phyloP scores from a whole-genome alignment of 2,888 invertebrate species.

The Lingula anatina region DNA sequence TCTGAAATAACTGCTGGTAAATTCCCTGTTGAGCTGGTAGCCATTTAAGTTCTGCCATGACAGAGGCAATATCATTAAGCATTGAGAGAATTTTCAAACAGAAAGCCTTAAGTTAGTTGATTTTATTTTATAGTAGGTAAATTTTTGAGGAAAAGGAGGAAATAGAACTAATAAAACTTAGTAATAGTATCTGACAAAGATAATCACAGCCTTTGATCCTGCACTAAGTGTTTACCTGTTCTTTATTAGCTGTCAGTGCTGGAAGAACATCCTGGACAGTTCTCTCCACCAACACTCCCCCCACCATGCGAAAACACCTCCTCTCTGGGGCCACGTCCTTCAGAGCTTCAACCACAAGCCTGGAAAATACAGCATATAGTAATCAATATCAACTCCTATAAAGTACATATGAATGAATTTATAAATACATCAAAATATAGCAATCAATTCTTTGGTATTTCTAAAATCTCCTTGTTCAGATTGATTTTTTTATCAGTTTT shows the following conservation, averaged over 20 bases:
- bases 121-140: neutral
- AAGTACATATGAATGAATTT: neutral
- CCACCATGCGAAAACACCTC: constrained; percentile 88
- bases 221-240: constrained; percentile 61
- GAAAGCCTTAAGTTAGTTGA: neutral
- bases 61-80: too few species aligned
- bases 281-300: constrained; percentile 87
- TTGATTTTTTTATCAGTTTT: too few species aligned
- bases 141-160: neutral
- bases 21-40: too few species aligned
- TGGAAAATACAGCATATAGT: constrained; percentile 46
- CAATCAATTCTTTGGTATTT: too few species aligned
- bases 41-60: too few species aligned
- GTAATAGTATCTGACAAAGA: too few species aligned
- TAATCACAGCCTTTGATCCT: too few species aligned
- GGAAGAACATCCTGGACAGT: constrained; percentile 89
- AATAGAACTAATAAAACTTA: neutral
- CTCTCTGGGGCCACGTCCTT: constrained; percentile 76
- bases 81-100: neutral
- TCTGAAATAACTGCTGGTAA: too few species aligned
- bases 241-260: constrained; percentile 71
- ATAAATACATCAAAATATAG: too few species aligned
- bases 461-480: too few species aligned
- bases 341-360: constrained; percentile 90
- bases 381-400: neutral